Evolutionary conservation across 2,113 vertebrate genomes (phyloP).

Genomic region (Irena cyanogastra): DNA sequence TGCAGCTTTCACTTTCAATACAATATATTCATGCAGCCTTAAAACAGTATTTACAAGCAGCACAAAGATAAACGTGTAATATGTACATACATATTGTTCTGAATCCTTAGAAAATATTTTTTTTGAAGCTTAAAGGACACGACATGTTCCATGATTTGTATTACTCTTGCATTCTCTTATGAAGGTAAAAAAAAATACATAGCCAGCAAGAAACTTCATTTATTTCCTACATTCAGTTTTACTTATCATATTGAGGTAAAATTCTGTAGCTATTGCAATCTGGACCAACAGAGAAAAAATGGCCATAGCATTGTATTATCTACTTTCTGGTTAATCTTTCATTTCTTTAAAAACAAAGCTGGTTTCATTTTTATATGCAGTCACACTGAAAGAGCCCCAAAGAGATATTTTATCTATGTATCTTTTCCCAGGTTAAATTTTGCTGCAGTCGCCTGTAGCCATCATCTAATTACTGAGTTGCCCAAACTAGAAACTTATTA

Average conservation of each 20-base stretch:
- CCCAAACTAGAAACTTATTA: conserved; percentile 38
- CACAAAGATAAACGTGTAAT: neutral
- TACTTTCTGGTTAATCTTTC: neutral
- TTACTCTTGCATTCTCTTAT: neutral
- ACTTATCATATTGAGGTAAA: neutral
- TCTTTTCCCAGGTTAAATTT: conserved; percentile 60
- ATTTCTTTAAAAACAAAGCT: neutral
- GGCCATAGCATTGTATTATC: neutral
- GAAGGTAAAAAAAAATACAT: neutral
- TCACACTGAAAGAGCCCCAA: neutral
- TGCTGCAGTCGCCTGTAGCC: conserved; percentile 18
- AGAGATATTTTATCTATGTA: conserved; percentile 12
- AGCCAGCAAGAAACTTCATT: neutral
- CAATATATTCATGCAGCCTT: neutral
- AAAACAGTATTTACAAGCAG: neutral
- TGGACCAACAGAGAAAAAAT: neutral
- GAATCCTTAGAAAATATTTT: neutral
- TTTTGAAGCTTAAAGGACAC: neutral
- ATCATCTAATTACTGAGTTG: conserved; percentile 50
- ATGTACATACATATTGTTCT: neutral
- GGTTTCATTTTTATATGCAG: neutral
- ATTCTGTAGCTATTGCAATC: neutral
- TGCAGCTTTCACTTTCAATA: neutral
- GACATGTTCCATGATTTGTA: neutral
- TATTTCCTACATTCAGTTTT: neutral